Evolutionary conservation across 2,888 invertebrate genomes (phyloP), one percentile per base, ranked within the genome.

Genomic region (Syrista parreyssii): DNA sequence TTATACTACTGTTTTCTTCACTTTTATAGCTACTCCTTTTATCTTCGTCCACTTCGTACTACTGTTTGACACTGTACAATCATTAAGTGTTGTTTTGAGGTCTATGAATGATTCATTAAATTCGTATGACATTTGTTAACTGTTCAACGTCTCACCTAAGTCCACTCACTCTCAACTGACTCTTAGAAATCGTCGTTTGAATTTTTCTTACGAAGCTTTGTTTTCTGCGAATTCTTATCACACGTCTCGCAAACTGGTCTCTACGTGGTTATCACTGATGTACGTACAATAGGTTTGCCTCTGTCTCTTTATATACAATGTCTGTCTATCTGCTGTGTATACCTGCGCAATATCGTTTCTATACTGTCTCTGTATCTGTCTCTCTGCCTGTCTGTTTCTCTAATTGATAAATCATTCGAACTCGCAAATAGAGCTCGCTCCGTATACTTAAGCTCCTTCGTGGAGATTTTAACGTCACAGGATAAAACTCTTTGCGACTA

Each of bases 361-460:
- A 34, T 30, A 36, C 35, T 74, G 36, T 74, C 23, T 74, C 35
- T 74, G n/a, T n/a, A 23, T 74, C 36, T 74, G 12, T 74, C 74
- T 74, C 36, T 74, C 74, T 74, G 12, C 33, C 74, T 33, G n/a
- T 74, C 74, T 74, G 23, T 35, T 35, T 23, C 35, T 74, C 74
- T n/a, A 32, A 71, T 71, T 34, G 12, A 32, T 71, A 71, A 33
- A 15, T 40, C 23, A 55, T 9, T 71, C 71, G 12, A 32, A 33
- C 12, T 71, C 31, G 31, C 23, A 71, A 71, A 71, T 71, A 30
- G 23, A 33, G 23, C 71, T 71, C 30, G 30, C 71, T 31, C 12
- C 15, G 30, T 71, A 71, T 23, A 33, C 15, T 30, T 30, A 11
- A 32, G 71, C 12, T 34, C 3, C 30, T 30, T 30, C 30, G 23